phyloP scores from a whole-genome alignment of 2,888 invertebrate genomes.

The Julus scandinavius region DNA sequence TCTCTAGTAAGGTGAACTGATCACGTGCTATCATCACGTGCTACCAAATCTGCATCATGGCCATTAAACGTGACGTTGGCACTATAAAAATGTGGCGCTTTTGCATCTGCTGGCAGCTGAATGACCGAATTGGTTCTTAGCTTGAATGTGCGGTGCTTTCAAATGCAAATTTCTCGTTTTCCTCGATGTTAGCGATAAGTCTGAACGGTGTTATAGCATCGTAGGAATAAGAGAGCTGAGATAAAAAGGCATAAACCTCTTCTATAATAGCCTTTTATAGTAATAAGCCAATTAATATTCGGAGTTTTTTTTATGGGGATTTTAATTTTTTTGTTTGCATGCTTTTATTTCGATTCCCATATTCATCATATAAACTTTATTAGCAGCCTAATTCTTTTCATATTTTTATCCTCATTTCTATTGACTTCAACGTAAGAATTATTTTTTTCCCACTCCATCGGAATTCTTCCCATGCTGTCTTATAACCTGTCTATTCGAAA shows the following conservation, averaged over 20 bases:
- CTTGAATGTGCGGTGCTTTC: constrained; percentile 23
- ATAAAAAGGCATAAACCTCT: constrained; percentile 31
- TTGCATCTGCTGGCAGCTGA: constrained; percentile 10
- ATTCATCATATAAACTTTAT: constrained; percentile 7
- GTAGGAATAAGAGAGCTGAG: constrained; percentile 25
- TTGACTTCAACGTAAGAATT: neutral
- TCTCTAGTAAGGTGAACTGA: neutral
- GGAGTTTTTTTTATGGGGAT: neutral
- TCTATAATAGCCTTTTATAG: constrained; percentile 3
- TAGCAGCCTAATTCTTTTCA: constrained; percentile 2
- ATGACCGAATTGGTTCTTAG: constrained; percentile 27
- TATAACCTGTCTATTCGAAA: neutral
- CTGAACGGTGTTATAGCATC: constrained; percentile 29
- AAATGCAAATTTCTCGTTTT: constrained; percentile 35
- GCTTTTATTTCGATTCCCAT: constrained; percentile 40
- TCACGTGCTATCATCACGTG: neutral
- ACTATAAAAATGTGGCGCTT: neutral
- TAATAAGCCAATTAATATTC: constrained; percentile 45
- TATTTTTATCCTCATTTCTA: constrained; percentile 2
- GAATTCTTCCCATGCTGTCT: neutral
- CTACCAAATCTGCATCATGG: neutral
- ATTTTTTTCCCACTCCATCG: neutral
- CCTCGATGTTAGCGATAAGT: neutral
- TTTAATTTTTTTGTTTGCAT: constrained; percentile 36
- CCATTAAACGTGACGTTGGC: neutral